Evolutionary conservation across 2,113 vertebrate genomes (phyloP).

Genomic region (Cheilinus undulatus): DNA sequence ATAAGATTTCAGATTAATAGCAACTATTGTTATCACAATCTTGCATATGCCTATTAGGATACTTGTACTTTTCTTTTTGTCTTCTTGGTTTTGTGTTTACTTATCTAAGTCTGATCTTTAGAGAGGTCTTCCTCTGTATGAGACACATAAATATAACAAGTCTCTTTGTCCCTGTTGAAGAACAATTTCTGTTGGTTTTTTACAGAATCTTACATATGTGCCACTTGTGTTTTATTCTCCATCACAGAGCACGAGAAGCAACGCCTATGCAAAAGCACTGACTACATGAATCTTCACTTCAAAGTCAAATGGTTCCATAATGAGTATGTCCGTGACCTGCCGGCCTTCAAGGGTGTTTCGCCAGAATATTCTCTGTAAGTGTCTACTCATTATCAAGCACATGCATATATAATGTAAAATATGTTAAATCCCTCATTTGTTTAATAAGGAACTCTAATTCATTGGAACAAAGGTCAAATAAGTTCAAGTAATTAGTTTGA

Average conservation of each 20-base stretch:
- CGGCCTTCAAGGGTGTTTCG: conserved; percentile 91
- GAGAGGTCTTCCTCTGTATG: neutral
- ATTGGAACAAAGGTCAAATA: neutral
- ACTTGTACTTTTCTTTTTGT: conserved; percentile 20
- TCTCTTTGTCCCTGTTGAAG: neutral
- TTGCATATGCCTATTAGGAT: conserved; percentile 22
- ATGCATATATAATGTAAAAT: neutral
- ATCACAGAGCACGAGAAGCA: conserved; percentile 96
- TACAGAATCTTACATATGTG: conserved; percentile 24
- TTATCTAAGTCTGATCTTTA: too few relatives aligned
- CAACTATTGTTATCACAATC: conserved; percentile 8
- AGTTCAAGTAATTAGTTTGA: neutral
- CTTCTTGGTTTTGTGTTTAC: neutral
- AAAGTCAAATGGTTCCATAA: conserved; percentile 99
- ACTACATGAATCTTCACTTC: conserved; percentile 99
- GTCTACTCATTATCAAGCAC: conserved; percentile 9
- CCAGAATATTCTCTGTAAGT: conserved; percentile 98
- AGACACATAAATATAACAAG: neutral
- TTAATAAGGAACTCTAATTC: neutral
- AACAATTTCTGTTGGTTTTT: too few relatives aligned
- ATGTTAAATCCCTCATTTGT: neutral
- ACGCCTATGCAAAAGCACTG: conserved; percentile 97
- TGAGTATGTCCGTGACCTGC: conserved; percentile 94
- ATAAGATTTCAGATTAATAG: conserved; percentile 41
- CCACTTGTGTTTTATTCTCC: conserved; percentile 76